Percentiles rank a stretch among this genome's conserved stretches.
These are phyloP conservation scores for Triplophysa yarkandensis DNA, from an alignment of 2,797 vertebrate genomes.

Conservation along the genomic window DNA sequence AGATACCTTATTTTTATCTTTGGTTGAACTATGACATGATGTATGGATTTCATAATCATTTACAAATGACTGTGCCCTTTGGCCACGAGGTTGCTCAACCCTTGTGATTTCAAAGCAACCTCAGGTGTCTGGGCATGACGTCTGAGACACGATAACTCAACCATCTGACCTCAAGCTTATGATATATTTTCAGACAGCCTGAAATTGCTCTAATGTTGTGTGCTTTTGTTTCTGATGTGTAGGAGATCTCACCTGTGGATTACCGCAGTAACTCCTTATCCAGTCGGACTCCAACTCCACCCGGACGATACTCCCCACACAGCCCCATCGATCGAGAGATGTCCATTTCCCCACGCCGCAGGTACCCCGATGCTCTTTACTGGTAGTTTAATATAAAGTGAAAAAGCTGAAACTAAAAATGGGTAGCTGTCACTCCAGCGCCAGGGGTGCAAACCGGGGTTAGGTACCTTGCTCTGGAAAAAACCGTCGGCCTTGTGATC, in stretches of 20 bases:
- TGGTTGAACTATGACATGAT: background rate
- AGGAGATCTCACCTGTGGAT: conserved; percentile 74
- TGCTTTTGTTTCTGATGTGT: conserved; percentile 27
- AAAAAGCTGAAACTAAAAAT: no score
- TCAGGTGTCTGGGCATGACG: conserved; percentile 42
- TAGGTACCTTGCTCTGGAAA: no score
- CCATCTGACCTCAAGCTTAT: conserved; percentile 17
- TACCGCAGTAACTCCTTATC: conserved; percentile 74
- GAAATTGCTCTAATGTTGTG: background rate
- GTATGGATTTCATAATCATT: background rate
- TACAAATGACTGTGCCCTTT: background rate
- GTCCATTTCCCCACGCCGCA: conserved; percentile 73
- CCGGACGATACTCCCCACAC: conserved; percentile 74
- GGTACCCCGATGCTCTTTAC: conserved; percentile 57
- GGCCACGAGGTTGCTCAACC: conserved; percentile 8
- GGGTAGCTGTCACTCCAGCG: no score
- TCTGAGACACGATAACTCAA: conserved; percentile 30
- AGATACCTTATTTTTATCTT: no score
- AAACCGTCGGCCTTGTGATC: no score
- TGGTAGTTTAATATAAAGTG: background rate
- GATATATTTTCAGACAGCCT: background rate
- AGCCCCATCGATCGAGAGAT: conserved; percentile 73
- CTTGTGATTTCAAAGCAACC: conserved; percentile 33
- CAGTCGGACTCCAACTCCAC: conserved; percentile 78
- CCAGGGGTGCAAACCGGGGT: no score